A percentile compares a stretch with the other conserved stretches of the same genome.
phyloP scores from a whole-genome alignment of 1,140 invertebrate genomes.

The Mylabris phalerata region DNA sequence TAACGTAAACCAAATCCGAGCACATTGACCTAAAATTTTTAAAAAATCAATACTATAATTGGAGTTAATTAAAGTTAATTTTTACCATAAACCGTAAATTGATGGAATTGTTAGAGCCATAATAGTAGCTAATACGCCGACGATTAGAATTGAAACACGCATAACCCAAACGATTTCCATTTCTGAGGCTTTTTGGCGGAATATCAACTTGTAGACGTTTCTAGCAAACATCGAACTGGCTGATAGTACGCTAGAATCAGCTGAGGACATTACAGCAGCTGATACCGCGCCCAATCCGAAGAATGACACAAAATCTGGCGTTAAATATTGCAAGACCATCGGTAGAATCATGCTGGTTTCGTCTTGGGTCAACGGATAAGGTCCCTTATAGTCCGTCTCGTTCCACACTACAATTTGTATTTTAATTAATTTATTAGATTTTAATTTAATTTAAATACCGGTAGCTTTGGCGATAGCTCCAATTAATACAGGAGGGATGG shows the following conservation, averaged over 20 bases:
- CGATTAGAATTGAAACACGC: conserved; percentile 86
- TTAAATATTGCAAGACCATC: conserved; percentile 93
- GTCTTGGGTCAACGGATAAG: conserved; percentile 62
- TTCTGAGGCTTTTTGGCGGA: conserved; percentile 88
- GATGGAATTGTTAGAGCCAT: conserved; percentile 96
- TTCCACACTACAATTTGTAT: conserved; percentile 80
- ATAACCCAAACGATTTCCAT: conserved; percentile 98
- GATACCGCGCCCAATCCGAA: conserved; percentile 97
- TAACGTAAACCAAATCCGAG: conserved; percentile 95
- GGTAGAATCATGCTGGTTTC: conserved; percentile 92
- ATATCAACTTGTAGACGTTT: conserved; percentile 95
- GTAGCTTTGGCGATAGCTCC: conserved; percentile 94
- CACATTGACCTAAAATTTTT: conserved; percentile 71
- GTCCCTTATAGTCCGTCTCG: conserved; percentile 74
- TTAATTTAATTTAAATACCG: conserved; percentile 48
- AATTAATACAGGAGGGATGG: conserved; percentile 91
- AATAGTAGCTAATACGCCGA: conserved; percentile 83
- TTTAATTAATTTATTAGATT: background rate
- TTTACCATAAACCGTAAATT: conserved; percentile 92
- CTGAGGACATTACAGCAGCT: conserved; percentile 97
- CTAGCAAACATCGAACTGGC: conserved; percentile 97
- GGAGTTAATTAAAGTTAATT: background rate
- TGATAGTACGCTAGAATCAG: conserved; percentile 93
- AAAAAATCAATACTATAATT: background rate
- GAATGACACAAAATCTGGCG: conserved; percentile 90